Conservation (phyloP, 2,888 invertebrate genomes). For the Drosophila acutilabella region DNA sequence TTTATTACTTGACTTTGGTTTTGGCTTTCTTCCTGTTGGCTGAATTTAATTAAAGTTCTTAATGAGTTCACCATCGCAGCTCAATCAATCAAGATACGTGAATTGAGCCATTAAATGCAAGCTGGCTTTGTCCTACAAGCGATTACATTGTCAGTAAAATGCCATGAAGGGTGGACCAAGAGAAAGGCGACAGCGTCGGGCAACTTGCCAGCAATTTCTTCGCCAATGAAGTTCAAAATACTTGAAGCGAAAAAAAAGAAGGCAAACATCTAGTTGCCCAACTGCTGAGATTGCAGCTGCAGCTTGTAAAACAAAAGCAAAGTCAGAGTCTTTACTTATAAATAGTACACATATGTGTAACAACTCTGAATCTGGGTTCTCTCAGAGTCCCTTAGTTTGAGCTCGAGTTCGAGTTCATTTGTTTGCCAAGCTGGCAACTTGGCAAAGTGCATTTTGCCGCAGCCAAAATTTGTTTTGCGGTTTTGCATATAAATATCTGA, state of each 20-base stretch:
- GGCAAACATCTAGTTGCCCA: conserved; percentile 44
- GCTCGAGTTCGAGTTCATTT: conserved; percentile 68
- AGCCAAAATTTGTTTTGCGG: conserved; percentile 76
- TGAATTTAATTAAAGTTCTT: conserved; percentile 80
- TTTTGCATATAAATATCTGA: conserved; percentile 67
- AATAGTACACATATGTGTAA: conserved; percentile 18
- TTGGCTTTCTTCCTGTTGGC: conserved; percentile 24
- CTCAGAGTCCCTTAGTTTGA: conserved; percentile 32
- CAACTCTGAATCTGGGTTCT: conserved; percentile 22
- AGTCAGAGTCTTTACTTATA: conserved; percentile 20
- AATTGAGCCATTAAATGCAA: conserved; percentile 66
- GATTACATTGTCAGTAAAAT: conserved; percentile 59
- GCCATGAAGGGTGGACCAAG: background rate
- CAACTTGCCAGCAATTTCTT: conserved; percentile 61
- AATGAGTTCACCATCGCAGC: conserved; percentile 76
- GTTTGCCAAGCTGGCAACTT: conserved; percentile 72
- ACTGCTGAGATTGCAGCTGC: conserved; percentile 59
- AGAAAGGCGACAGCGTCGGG: conserved; percentile 33
- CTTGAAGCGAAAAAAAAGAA: conserved; percentile 55
- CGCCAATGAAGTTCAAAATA: conserved; percentile 65
- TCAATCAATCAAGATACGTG: conserved; percentile 71
- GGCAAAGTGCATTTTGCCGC: conserved; percentile 74
- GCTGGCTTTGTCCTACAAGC: conserved; percentile 67
- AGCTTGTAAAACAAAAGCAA: conserved; percentile 50
- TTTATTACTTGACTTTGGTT: conserved; percentile 15